Evolutionary conservation across 2,797 vertebrate genomes (phyloP), one percentile per base, ranked within the genome.

Genomic region (Chrysocyon brachyurus): DNA sequence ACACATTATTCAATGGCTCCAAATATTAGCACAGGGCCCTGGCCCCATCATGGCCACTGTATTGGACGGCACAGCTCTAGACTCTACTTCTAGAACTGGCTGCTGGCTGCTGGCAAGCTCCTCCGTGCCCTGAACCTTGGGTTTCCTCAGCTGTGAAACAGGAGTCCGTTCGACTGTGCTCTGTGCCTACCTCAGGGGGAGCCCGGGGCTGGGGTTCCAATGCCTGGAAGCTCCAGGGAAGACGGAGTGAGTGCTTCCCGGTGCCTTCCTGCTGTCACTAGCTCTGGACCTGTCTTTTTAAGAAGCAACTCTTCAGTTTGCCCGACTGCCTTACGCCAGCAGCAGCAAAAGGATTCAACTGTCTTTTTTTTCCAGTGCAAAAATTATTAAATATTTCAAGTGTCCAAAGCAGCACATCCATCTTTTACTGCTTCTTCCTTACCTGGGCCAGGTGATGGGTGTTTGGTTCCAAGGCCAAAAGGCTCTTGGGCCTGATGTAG

Each of bases 181-280:
- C 28, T 61, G 70, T 12, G 83, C 77, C 92, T 95, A 85, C 95
- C 95, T 97, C 96, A 24, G 86, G 82, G 90, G 94, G 82, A 59
- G 21, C 79, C 66, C 68, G 3, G 40, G n/a, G 33, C 7, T 6
- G 17, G 17, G 28, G 81, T 26, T 3, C 15, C 33, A 12, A 0
- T 0, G 22, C 36, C 84, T 4, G 17, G 12, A 22, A 24, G 49
- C 61, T 28, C n/a, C 2, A 1, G 17, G 84, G 21, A 59, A 49
- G 83, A 52, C 12, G 19, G 49, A 3, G 11, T 0, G 3, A 72
- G 52, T 0, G 15, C 28, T 15, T 61, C 31, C 4, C 0, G 1
- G 66, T 17, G 46, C 56, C 24, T n/a, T 26, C 89, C 24, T 12
- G 6, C 85, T 15, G 24, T 40, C 15, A 46, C 40, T 46, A 40